Conservation (phyloP, 1,140 invertebrate species). For the Saccostrea glomerata region DNA sequence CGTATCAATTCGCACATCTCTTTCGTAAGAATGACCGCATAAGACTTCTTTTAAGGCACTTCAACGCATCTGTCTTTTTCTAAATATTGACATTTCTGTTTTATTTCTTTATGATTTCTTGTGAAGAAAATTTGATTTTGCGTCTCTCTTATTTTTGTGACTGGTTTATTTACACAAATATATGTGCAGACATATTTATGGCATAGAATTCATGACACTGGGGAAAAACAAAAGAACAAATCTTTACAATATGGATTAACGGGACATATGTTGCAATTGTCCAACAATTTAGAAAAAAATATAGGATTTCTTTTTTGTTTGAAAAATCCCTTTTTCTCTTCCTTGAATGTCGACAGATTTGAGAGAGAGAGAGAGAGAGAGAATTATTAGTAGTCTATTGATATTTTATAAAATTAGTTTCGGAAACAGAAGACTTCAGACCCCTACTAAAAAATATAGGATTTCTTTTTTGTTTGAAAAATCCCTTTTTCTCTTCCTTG, state of each 20-base stretch:
- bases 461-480: conserved; percentile 29
- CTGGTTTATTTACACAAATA: conserved; percentile 34
- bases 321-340: background rate
- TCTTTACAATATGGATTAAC: conserved; percentile 25
- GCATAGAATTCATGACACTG: conserved; percentile 9
- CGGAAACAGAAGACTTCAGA: background rate
- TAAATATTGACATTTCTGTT: conserved; percentile 35
- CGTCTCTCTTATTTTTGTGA: conserved; percentile 13
- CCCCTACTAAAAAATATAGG: background rate
- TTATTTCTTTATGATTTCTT: conserved; percentile 29
- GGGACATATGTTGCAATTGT: conserved; percentile 31
- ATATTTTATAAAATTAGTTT: conserved; percentile 7
- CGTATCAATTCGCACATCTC: conserved; percentile 26
- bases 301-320: conserved; percentile 33
- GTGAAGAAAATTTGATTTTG: conserved; percentile 25
- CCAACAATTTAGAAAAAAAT: background rate
- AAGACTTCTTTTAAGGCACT: conserved; percentile 28
- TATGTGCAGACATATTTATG: conserved; percentile 23
- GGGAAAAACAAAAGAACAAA: conserved; percentile 1
- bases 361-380: conserved; percentile 29
- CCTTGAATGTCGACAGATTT: background rate
- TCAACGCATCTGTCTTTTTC: conserved; percentile 33
- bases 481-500: background rate
- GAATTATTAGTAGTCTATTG: background rate
- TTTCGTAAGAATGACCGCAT: background rate